phyloP scores from a whole-genome alignment of 2,888 invertebrate species.

The Trissolcus brochymenae region DNA sequence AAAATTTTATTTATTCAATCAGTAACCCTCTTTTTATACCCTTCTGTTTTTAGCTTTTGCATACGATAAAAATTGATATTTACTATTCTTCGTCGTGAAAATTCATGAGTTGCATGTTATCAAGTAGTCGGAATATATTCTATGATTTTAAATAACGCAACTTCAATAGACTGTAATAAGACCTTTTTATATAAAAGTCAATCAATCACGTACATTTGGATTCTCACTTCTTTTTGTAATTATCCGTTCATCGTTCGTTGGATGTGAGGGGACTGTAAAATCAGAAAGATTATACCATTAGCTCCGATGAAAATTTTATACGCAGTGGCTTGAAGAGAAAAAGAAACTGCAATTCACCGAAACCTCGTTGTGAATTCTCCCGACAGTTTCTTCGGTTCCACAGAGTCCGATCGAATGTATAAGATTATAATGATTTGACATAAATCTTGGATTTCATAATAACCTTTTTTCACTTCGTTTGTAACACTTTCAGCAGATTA shows the following conservation, averaged over 20 bases:
- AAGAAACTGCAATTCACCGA: conserved; percentile 48
- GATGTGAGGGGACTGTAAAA: conserved; percentile 61
- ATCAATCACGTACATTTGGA: conserved; percentile 51
- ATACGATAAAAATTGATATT: too few relatives aligned
- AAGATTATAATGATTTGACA: conserved; percentile 49
- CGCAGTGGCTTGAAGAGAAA: conserved; percentile 41
- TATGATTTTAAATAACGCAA: conserved; percentile 28
- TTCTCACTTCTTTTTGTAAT: conserved; percentile 60
- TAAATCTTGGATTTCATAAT: conserved; percentile 41
- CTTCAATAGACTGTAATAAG: background rate
- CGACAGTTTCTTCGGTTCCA: conserved; percentile 37
- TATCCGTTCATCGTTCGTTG: conserved; percentile 62
- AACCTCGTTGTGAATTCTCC: conserved; percentile 54
- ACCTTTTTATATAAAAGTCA: background rate
- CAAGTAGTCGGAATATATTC: conserved; percentile 5
- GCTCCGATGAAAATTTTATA: conserved; percentile 58
- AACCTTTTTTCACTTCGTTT: conserved; percentile 26
- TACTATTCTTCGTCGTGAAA: too few relatives aligned
- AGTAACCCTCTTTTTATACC: too few relatives aligned
- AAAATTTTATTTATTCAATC: too few relatives aligned
- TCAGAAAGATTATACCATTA: conserved; percentile 57
- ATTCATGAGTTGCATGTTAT: too few relatives aligned
- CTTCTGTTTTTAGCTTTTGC: too few relatives aligned
- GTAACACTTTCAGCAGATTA: conserved; percentile 32
- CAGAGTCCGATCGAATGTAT: conserved; percentile 47